A percentile compares a stretch with the other conserved stretches of the same genome.
phyloP scores from a whole-genome alignment of 2,797 vertebrate species.

The Lophius americanus region DNA sequence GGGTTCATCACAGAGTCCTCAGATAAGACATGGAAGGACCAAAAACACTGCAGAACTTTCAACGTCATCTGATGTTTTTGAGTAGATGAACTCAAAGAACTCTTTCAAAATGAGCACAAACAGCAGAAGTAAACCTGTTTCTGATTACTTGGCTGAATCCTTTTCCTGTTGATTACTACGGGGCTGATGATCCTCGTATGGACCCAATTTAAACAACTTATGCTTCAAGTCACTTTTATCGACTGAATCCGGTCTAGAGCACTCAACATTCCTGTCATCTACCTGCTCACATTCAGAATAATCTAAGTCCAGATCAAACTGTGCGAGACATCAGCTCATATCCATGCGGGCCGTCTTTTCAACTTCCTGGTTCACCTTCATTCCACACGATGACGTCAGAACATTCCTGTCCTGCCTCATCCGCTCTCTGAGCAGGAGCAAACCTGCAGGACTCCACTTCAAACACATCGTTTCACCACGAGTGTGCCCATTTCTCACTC shows the following conservation, averaged over 20 bases:
- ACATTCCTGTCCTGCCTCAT: constrained; percentile 46
- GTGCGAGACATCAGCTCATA: not conserved
- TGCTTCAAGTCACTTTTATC: too few relatives aligned
- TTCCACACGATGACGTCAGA: not conserved
- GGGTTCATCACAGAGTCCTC: not conserved
- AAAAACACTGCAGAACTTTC: too few relatives aligned
- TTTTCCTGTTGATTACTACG: too few relatives aligned
- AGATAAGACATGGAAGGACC: not conserved
- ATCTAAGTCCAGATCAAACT: too few relatives aligned
- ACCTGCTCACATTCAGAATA: too few relatives aligned
- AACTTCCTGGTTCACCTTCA: constrained; percentile 5
- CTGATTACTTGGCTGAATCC: too few relatives aligned
- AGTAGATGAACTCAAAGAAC: not conserved
- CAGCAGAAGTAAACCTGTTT: not conserved
- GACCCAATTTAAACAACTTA: too few relatives aligned
- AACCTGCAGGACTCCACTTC: constrained; percentile 8
- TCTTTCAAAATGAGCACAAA: not conserved
- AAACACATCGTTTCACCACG: too few relatives aligned
- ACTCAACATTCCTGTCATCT: too few relatives aligned
- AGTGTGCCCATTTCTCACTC: too few relatives aligned
- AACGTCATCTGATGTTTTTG: not conserved
- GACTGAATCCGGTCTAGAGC: too few relatives aligned
- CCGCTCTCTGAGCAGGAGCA: constrained; percentile 22
- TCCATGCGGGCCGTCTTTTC: constrained; percentile 1
- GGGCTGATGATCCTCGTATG: too few relatives aligned